A percentile compares a stretch with the other conserved stretches of the same genome.
These are phyloP conservation scores for Tribolium castaneum DNA, from an alignment of 1,140 invertebrate species.

Conservation along the genomic window DNA sequence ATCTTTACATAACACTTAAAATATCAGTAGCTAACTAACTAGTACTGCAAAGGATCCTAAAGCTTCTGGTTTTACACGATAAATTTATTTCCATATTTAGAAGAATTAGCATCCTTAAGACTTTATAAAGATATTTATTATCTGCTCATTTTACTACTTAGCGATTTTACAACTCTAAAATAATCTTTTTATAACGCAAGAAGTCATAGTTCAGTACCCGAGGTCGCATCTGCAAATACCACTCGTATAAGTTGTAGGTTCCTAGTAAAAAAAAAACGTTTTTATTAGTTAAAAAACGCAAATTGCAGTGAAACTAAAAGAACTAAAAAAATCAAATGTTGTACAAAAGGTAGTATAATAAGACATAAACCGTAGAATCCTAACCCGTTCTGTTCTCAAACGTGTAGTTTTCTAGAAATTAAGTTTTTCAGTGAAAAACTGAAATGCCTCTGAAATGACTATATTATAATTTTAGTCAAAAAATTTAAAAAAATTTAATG, in stretches of 20 bases:
- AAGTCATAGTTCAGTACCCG: conserved; percentile 7
- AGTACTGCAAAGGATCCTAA: background rate
- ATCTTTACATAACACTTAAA: background rate
- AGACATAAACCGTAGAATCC: no score
- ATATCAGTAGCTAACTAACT: background rate
- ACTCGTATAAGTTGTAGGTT: background rate
- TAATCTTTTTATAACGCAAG: background rate
- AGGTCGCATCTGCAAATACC: background rate
- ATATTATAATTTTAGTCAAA: no score
- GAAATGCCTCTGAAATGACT: no score
- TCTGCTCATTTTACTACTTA: conserved; percentile 1
- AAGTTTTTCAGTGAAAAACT: no score
- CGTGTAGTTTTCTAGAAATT: no score
- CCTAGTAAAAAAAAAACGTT: no score
- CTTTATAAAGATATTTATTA: background rate
- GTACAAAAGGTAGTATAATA: background rate
- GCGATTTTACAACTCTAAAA: background rate
- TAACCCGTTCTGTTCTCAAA: no score
- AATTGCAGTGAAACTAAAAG: background rate
- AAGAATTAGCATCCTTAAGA: background rate
- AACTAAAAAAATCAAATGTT: background rate
- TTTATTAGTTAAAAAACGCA: no score
- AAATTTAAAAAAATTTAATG: no score
- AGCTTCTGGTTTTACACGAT: background rate
- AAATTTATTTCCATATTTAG: background rate